phyloP scores from a whole-genome alignment of 1,140 invertebrate genomes.

The Branchinecta lindahli region DNA sequence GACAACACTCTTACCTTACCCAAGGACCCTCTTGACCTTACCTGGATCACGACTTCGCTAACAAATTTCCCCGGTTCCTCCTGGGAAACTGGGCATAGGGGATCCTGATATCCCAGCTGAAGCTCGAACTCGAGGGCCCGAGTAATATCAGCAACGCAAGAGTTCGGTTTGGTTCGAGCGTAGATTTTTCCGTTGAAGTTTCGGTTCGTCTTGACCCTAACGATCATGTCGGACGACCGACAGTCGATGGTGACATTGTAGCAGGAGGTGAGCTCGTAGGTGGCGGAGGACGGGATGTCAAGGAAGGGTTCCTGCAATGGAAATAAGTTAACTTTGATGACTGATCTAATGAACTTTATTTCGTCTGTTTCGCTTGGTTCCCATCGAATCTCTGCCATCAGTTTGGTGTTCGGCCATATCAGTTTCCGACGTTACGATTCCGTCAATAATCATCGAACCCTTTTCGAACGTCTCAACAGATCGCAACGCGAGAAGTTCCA shows the following conservation, averaged over 20 bases:
- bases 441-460: too few species aligned
- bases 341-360: too few species aligned
- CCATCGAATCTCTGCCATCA: too few species aligned
- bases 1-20: too few species aligned
- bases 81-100: constrained; percentile 33
- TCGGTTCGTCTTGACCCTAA: constrained; percentile 35
- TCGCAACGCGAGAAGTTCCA: too few species aligned
- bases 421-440: too few species aligned
- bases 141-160: constrained; percentile 35
- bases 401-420: too few species aligned
- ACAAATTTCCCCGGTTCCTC: constrained; percentile 32
- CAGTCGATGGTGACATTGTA: constrained; percentile 38
- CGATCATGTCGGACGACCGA: constrained; percentile 36
- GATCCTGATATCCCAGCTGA: constrained; percentile 32
- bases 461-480: too few species aligned
- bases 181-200: constrained; percentile 40
- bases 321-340: not conserved
- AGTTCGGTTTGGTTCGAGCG: constrained; percentile 35
- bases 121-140: constrained; percentile 33
- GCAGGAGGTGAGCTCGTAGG: constrained; percentile 38
- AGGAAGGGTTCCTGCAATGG: constrained; percentile 35
- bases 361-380: too few species aligned
- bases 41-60: constrained; percentile 31
- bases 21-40: too few species aligned
- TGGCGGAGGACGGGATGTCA: constrained; percentile 32